Conservation (phyloP, 2,888 invertebrate species). For the Mimumesa dahlbomi region DNA sequence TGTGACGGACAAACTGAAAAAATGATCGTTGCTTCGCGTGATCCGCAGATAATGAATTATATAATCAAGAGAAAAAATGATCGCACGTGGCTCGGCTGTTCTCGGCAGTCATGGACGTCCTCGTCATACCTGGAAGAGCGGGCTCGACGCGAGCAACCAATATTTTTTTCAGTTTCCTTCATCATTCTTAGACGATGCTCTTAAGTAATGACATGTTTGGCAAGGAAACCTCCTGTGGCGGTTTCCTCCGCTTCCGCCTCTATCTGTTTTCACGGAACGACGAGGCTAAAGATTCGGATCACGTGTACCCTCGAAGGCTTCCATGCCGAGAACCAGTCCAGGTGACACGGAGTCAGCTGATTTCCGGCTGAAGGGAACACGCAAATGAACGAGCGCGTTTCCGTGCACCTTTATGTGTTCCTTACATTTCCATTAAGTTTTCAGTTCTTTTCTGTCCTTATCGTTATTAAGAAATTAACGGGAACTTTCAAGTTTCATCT, state of each 20-base stretch:
- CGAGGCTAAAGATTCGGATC: constrained; percentile 56
- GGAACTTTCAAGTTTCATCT: background rate
- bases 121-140: constrained; percentile 75
- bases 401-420: constrained; percentile 5
- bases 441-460: background rate
- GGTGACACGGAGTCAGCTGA: constrained; percentile 79
- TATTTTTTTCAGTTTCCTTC: constrained; percentile 75
- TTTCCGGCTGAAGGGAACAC: constrained; percentile 68
- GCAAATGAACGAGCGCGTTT: constrained; percentile 1
- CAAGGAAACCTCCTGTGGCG: constrained; percentile 70
- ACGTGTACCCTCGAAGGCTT: constrained; percentile 63
- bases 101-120: constrained; percentile 72
- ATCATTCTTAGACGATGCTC: constrained; percentile 47
- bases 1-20: constrained; percentile 73
- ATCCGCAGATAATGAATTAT: constrained; percentile 62
- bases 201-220: constrained; percentile 70
- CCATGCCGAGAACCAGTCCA: constrained; percentile 77
- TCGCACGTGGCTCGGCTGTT: constrained; percentile 69
- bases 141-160: constrained; percentile 75
- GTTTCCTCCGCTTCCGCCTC: constrained; percentile 39
- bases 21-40: constrained; percentile 77
- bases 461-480: background rate
- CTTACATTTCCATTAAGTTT: background rate
- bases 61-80: constrained; percentile 64
- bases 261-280: constrained; percentile 1